Evolutionary conservation across 2,113 vertebrate genomes (phyloP).

Genomic region (Candoia aspera): DNA sequence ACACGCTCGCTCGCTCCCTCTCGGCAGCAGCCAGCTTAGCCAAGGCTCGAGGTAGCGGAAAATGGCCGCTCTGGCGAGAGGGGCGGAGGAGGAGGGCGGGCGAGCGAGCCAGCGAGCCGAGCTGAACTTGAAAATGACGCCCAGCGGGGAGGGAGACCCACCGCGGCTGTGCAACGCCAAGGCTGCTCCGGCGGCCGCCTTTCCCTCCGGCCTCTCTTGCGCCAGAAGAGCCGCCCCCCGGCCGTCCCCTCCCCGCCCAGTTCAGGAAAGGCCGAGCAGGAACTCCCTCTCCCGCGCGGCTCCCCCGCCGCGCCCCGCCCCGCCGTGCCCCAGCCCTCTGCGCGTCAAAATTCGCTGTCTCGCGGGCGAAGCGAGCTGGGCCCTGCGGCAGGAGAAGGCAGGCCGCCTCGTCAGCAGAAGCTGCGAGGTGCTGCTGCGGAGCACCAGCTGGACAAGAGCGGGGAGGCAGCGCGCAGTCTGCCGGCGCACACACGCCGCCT

Average conservation of each 20-base stretch:
- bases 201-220: neutral
- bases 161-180: neutral
- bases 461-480: neutral
- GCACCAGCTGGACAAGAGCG: neutral
- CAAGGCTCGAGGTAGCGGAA: slow-evolving; percentile 74
- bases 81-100: slow-evolving; percentile 79
- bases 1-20: neutral
- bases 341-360: neutral
- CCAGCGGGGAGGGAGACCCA: slow-evolving; percentile 55
- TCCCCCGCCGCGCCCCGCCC: neutral
- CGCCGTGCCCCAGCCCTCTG: slow-evolving; percentile 18
- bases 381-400: neutral
- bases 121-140: slow-evolving; percentile 76
- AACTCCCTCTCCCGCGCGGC: neutral
- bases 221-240: neutral
- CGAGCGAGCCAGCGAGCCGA: slow-evolving; percentile 73
- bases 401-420: slow-evolving; percentile 18
- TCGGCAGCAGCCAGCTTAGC: slow-evolving; percentile 17
- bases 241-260: neutral
- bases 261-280: neutral
- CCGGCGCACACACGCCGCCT: neutral
- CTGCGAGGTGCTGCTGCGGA: neutral
- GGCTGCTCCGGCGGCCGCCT: neutral
- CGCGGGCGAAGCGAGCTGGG: neutral
- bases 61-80: slow-evolving; percentile 89